Evolutionary conservation across 2,113 vertebrate species (phyloP), one percentile per base, ranked within the genome.

Genomic region (Nettapus auritus): DNA sequence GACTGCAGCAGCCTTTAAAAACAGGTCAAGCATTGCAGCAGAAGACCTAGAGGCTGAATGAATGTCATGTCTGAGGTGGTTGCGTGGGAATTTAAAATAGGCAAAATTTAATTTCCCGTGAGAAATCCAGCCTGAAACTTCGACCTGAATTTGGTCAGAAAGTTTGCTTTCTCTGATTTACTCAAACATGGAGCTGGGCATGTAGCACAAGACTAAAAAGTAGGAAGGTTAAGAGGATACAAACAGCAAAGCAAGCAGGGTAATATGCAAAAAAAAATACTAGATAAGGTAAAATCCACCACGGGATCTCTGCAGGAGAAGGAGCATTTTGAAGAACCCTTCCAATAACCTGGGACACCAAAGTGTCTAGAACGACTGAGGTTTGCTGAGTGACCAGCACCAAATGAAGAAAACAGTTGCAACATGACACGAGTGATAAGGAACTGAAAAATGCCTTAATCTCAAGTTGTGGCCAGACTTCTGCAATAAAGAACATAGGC

Each of bases 121-220:
- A 95, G 82, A 91, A 88, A 89, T 88, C 42, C 38, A 73, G 38
- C 82, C 85, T 81, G 67, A 88, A 96, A 91, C 71, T 74, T 79
- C 70, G 79, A 74, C 68, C 91, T 81, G 50, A 83, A 96, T 95
- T 88, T 89, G 71, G 82, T 67, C 79, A 78, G 69, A 80, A 94
- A 93, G 62, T 89, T 94, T 87, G 62, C 53, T 94, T 86, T 91
- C 70, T 85, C 70, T 59, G 50, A 63, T 44, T 69, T 74, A 44
- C 63, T 91, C 74, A 85, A 59, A 88, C n/a, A 38, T 64, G 67
- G 59, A 83, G 50, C 26, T 7, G 29, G 55, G 55, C 22, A 46
- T 52, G 57, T 18, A 40, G 33, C 26, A 31, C 56, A 85, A 82
- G 75, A 56, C 29, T 33, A 9, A 75, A 78, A 71, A 18, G 52